Percentiles rank a stretch among this genome's conserved stretches.
Evolutionary conservation across 2,113 vertebrate genomes (phyloP).

Genomic region (Scartelaos histophorus): DNA sequence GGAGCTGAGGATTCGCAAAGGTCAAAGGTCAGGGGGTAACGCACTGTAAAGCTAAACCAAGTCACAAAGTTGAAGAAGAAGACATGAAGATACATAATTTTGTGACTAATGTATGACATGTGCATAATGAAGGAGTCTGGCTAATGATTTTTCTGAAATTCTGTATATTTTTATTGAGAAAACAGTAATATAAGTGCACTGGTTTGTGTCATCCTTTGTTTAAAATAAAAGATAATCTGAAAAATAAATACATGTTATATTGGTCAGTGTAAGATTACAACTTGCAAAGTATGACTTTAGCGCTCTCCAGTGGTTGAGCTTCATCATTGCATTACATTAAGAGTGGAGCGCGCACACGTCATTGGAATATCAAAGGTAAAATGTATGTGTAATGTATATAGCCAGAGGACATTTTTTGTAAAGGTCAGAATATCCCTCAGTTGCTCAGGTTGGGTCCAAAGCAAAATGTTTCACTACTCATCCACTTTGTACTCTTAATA

Average conservation of each 20-base stretch:
- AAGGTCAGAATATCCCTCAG: too few relatives aligned
- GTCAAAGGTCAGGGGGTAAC: not conserved
- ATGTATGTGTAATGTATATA: too few relatives aligned
- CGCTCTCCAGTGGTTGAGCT: constrained; percentile 26
- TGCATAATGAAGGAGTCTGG: not conserved
- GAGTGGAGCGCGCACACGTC: not conserved
- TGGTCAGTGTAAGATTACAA: not conserved
- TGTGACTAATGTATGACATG: not conserved
- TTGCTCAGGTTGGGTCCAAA: too few relatives aligned
- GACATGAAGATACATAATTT: not conserved
- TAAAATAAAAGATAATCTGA: not conserved
- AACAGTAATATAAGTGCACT: not conserved
- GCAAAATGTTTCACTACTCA: too few relatives aligned
- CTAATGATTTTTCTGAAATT: too few relatives aligned
- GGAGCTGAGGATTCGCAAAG: constrained; percentile 46
- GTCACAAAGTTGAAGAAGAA: constrained; percentile 1
- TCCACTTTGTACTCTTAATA: too few relatives aligned
- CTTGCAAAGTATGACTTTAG: constrained; percentile 20
- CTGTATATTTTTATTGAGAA: too few relatives aligned
- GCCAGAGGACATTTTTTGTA: too few relatives aligned
- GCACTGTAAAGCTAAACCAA: not conserved
- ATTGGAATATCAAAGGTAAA: not conserved
- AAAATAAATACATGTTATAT: not conserved
- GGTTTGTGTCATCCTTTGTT: not conserved
- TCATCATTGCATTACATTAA: constrained; percentile 24